A percentile compares a stretch with the other conserved stretches of the same genome.
phyloP scores from a whole-genome alignment of 2,888 invertebrate genomes.

The Chaetogeoica ovagalla region DNA sequence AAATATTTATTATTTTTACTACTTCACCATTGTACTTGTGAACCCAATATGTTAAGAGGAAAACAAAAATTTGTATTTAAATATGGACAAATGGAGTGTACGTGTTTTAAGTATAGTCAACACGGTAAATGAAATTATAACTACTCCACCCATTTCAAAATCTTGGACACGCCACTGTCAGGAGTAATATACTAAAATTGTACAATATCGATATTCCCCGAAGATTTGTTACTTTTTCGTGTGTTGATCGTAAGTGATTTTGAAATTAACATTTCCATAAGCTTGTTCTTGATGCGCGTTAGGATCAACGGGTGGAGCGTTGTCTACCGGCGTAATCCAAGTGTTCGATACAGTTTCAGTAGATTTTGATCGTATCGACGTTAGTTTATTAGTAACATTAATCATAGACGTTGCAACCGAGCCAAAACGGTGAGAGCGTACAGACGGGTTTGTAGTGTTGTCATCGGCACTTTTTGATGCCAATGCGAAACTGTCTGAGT shows the following conservation, averaged over 20 bases:
- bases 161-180: too few relatives aligned
- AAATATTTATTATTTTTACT: too few relatives aligned
- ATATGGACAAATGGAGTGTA: too few relatives aligned
- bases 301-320: conserved; percentile 42
- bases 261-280: conserved; percentile 55
- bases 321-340: conserved; percentile 54
- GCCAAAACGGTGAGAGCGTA: conserved; percentile 42
- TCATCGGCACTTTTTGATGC: conserved; percentile 21
- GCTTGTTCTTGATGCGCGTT: conserved; percentile 54
- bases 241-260: conserved; percentile 52
- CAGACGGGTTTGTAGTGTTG: background rate
- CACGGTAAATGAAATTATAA: too few relatives aligned
- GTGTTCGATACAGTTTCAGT: conserved; percentile 55
- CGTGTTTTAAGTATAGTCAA: too few relatives aligned
- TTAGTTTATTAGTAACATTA: conserved; percentile 41
- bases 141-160: too few relatives aligned
- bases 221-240: conserved; percentile 54
- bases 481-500: conserved; percentile 46
- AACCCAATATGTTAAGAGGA: too few relatives aligned
- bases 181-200: too few relatives aligned
- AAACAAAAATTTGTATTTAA: too few relatives aligned
- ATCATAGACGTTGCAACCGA: conserved; percentile 47
- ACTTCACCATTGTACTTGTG: too few relatives aligned
- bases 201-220: too few relatives aligned
- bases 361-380: conserved; percentile 53